Evolutionary conservation across 92 coral and sea anemone species (phyloP).

Genomic region (Parazoanthus atlanticus): DNA sequence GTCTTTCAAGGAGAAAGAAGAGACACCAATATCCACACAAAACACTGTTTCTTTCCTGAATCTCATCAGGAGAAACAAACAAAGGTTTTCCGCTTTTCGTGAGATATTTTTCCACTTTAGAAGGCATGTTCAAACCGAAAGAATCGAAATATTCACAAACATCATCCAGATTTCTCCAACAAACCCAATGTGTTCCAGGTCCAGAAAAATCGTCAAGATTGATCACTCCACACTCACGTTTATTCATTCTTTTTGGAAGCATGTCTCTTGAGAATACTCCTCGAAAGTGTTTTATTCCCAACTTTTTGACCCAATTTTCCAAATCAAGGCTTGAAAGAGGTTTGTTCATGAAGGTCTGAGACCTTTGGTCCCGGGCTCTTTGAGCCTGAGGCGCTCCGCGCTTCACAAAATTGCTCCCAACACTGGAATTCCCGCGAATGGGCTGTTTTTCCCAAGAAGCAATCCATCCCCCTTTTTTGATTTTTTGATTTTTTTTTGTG

Average conservation of each 20-base stretch:
- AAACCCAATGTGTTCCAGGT: background rate
- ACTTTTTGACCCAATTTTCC: no score
- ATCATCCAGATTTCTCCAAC: background rate
- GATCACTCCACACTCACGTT: constrained; percentile 23
- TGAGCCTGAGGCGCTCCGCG: no score
- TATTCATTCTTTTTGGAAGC: background rate
- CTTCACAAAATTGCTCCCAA: background rate
- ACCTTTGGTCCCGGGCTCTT: no score
- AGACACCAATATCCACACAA: background rate
- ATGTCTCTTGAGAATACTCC: constrained; percentile 10
- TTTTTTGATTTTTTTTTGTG: no score
- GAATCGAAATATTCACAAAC: background rate
- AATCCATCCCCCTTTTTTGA: no score
- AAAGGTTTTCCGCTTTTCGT: no score
- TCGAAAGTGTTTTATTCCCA: background rate
- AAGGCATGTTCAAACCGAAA: background rate
- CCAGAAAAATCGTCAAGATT: constrained; percentile 1
- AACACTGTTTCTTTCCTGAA: background rate
- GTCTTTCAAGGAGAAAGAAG: background rate
- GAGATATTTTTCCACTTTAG: no score
- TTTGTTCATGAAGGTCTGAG: no score
- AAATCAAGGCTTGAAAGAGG: no score
- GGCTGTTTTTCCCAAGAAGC: background rate
- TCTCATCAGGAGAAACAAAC: no score
- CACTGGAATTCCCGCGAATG: background rate